Evolutionary conservation across 2,797 vertebrate species (phyloP).

Genomic region (Erithacus rubecula): DNA sequence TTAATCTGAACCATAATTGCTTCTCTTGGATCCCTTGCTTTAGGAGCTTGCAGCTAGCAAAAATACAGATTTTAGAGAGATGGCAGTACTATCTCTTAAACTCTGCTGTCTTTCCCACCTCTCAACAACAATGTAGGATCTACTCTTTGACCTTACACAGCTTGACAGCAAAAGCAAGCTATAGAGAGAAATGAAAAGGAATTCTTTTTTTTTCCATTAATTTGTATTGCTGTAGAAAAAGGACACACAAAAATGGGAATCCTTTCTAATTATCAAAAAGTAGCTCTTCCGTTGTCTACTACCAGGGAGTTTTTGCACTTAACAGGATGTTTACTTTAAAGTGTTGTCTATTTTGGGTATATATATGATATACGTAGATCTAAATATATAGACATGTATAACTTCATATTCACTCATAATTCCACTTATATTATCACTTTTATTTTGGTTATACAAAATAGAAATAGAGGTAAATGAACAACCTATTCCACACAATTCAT

Average conservation of each 20-base stretch:
- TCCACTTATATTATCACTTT: neutral
- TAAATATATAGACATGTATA: no score
- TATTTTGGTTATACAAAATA: neutral
- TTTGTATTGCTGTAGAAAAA: neutral
- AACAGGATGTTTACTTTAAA: neutral
- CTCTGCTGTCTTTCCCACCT: accelerated
- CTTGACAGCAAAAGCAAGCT: neutral
- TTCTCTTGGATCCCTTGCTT: neutral
- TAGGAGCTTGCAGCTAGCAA: neutral
- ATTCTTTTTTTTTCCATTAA: neutral
- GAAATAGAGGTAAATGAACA: neutral
- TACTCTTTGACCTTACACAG: neutral
- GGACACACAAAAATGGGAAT: neutral
- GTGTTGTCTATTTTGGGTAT: neutral
- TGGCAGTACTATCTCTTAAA: neutral
- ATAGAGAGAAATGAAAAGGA: neutral
- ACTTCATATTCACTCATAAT: neutral
- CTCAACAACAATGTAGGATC: neutral
- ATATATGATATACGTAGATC: no score
- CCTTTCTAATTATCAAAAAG: neutral
- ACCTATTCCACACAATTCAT: neutral
- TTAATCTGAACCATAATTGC: neutral
- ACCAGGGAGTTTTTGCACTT: neutral
- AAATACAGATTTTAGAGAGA: neutral
- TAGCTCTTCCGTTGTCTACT: neutral